Conservation (phyloP, 2,888 invertebrate genomes). For the Diarsia rubi region DNA sequence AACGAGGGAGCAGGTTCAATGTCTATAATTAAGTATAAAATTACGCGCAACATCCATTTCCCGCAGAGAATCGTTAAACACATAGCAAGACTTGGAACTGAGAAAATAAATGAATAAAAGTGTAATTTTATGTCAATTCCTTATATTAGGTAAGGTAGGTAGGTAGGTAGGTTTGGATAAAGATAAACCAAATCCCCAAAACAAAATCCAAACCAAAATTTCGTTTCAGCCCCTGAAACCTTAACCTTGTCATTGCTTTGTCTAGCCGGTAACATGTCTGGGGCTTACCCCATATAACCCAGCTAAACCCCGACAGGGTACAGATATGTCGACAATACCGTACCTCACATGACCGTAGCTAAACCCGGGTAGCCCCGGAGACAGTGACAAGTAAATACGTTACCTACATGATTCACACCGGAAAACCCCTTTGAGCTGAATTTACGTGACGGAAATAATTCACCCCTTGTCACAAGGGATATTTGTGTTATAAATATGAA, state of each 20-base stretch:
- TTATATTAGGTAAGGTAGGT: too few relatives aligned
- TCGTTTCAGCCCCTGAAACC: not conserved
- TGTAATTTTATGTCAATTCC: not conserved
- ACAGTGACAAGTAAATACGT: not conserved
- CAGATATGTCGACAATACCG: not conserved
- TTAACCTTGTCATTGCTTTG: not conserved
- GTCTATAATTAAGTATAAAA: not conserved
- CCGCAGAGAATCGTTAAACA: not conserved
- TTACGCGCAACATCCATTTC: not conserved
- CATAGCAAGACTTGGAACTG: not conserved
- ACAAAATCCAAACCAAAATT: not conserved
- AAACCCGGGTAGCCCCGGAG: not conserved
- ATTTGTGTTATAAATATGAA: not conserved
- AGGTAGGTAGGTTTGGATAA: not conserved
- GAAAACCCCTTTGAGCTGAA: conserved; percentile 13
- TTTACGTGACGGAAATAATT: conserved; percentile 34
- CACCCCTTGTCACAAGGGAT: not conserved
- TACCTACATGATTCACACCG: conserved; percentile 19
- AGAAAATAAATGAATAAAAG: not conserved
- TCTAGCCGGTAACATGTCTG: not conserved
- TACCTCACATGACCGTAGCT: not conserved
- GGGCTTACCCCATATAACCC: not conserved
- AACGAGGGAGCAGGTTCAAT: not conserved
- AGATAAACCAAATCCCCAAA: not conserved
- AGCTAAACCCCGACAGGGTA: too few relatives aligned